These are phyloP conservation scores for Clarias laeviceps DNA, from an alignment of 2,797 vertebrate genomes.

Conservation along the genomic window DNA sequence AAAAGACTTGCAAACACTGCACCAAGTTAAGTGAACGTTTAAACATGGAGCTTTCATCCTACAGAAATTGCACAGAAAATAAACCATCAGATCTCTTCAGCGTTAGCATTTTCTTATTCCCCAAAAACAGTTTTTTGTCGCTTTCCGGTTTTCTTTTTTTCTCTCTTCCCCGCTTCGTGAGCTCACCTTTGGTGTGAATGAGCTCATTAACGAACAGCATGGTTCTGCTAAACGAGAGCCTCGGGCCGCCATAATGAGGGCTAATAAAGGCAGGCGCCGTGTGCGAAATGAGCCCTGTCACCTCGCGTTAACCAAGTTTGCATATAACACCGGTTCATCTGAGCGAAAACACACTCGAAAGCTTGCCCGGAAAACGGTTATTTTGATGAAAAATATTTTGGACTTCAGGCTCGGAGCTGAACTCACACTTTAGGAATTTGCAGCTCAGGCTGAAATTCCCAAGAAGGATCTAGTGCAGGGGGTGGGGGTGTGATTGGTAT, in stretches of 20 bases:
- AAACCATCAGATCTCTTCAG: neutral
- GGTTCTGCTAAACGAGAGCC: conserved; percentile 38
- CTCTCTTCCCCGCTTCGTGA: conserved; percentile 58
- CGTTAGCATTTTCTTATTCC: conserved; percentile 3
- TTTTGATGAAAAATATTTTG: conserved; percentile 64
- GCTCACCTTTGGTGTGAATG: conserved; percentile 71
- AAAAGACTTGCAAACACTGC: neutral
- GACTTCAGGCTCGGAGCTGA: conserved; percentile 42
- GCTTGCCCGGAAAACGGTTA: conserved; percentile 64
- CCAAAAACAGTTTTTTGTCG: conserved; percentile 54
- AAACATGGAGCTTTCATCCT: neutral
- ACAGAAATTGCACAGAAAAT: neutral
- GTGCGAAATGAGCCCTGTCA: conserved; percentile 73
- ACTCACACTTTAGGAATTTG: conserved; percentile 59
- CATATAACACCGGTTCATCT: conserved; percentile 76
- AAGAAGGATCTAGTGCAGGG: conserved; percentile 32
- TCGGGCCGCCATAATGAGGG: conserved; percentile 54
- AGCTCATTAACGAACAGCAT: conserved; percentile 66
- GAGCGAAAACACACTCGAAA: conserved; percentile 67
- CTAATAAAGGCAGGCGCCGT: conserved; percentile 65
- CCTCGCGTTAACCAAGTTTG: conserved; percentile 60
- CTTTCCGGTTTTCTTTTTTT: conserved; percentile 70
- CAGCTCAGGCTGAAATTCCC: conserved; percentile 43
- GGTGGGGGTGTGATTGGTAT: conserved; percentile 14
- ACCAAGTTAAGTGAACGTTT: neutral